Conservation (phyloP, 2,113 vertebrate species). For the Festucalex cinctus region DNA sequence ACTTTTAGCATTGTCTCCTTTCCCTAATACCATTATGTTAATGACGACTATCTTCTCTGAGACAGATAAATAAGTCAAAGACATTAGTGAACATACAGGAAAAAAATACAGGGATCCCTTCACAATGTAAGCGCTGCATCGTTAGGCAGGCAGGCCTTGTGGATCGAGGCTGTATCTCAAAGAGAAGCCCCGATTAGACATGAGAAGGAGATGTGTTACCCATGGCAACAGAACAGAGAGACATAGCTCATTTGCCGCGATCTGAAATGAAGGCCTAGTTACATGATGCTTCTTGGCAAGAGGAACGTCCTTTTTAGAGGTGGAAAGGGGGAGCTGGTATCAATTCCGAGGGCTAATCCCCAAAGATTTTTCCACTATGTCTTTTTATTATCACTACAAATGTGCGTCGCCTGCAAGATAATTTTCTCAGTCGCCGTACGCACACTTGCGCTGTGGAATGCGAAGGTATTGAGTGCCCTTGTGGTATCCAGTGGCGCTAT, state of each 20-base stretch:
- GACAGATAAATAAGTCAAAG: background rate
- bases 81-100: background rate
- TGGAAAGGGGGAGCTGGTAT: constrained; percentile 31
- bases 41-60: background rate
- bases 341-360: constrained; percentile 53
- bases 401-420: constrained; percentile 25
- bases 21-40: background rate
- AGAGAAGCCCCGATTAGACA: constrained; percentile 64
- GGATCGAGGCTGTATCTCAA: constrained; percentile 57
- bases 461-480: constrained; percentile 29
- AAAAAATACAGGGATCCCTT: background rate
- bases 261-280: constrained; percentile 61
- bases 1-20: background rate
- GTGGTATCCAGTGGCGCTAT: constrained; percentile 36
- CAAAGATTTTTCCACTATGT: constrained; percentile 36
- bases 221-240: constrained; percentile 74
- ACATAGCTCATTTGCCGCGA: constrained; percentile 65
- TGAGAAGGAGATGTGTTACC: constrained; percentile 68
- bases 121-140: constrained; percentile 44
- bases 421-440: constrained; percentile 18
- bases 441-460: constrained; percentile 23
- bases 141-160: constrained; percentile 53
- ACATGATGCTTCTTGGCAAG: constrained; percentile 61
- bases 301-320: constrained; percentile 58
- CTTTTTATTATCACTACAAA: constrained; percentile 21